phyloP scores from a whole-genome alignment of 2,113 vertebrate genomes.

The Malaclemys terrapin region DNA sequence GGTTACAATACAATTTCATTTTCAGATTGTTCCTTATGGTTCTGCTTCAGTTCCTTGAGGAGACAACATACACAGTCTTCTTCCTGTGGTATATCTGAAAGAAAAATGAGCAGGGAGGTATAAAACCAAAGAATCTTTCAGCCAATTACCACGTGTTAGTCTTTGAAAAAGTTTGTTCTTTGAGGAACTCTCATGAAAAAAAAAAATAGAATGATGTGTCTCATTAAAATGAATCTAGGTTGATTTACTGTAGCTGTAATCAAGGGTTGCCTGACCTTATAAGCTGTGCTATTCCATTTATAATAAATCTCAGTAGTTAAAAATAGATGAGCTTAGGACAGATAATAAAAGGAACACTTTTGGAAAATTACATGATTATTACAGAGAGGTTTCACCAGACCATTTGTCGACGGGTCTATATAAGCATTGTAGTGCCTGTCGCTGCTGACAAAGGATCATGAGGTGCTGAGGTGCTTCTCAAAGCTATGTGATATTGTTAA shows the following conservation, averaged over 20 bases:
- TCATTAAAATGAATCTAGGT: slow-evolving; percentile 73
- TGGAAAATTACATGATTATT: slow-evolving; percentile 58
- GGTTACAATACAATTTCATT: background rate
- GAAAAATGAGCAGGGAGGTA: background rate
- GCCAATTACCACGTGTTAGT: background rate
- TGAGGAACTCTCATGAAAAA: background rate
- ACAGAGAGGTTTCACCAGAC: slow-evolving; percentile 43
- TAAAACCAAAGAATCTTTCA: background rate
- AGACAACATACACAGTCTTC: background rate
- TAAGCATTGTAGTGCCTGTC: background rate
- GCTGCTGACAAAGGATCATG: background rate
- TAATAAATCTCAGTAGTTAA: slow-evolving; percentile 73
- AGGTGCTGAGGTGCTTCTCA: slow-evolving; percentile 22
- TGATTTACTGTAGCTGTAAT: slow-evolving; percentile 75
- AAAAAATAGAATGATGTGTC: background rate
- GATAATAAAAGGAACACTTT: slow-evolving; percentile 65
- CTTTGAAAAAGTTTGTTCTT: slow-evolving; percentile 17
- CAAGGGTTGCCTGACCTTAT: slow-evolving; percentile 69
- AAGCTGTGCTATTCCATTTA: slow-evolving; percentile 69
- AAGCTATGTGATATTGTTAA: background rate
- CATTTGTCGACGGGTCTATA: slow-evolving; percentile 2
- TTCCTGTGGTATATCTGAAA: background rate
- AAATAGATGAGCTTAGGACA: slow-evolving; percentile 75
- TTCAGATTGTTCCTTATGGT: background rate
- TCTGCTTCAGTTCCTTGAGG: background rate